phyloP scores from a whole-genome alignment of 1,140 invertebrate genomes.

The Drosophila equinoxialis region DNA sequence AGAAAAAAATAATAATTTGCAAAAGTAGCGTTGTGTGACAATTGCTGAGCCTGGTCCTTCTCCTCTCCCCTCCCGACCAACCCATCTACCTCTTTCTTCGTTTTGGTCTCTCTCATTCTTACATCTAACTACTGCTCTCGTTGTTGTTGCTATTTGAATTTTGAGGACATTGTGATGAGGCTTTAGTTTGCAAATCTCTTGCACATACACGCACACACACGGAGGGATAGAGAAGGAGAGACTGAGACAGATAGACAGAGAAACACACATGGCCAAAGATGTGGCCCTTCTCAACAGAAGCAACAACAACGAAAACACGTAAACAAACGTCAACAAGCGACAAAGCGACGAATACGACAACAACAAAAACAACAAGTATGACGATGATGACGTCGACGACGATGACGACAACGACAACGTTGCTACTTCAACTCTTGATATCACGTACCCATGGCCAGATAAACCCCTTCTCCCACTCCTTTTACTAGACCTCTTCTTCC shows the following conservation, averaged over 20 bases:
- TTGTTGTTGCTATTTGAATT: slow-evolving; percentile 75
- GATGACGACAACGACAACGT: slow-evolving; percentile 9
- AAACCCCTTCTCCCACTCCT: not conserved
- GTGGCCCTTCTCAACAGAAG: slow-evolving; percentile 26
- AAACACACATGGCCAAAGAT: slow-evolving; percentile 36
- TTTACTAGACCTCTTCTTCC: slow-evolving; percentile 21
- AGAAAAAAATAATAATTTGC: slow-evolving; percentile 74
- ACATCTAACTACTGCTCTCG: slow-evolving; percentile 59
- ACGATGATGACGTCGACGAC: slow-evolving; percentile 4
- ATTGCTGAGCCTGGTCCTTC: slow-evolving; percentile 51
- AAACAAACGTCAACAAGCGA: slow-evolving; percentile 59
- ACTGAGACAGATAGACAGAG: slow-evolving; percentile 22
- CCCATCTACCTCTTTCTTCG: not conserved
- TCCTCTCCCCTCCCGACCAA: not conserved
- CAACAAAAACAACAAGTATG: slow-evolving; percentile 20
- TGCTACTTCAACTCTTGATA: slow-evolving; percentile 46
- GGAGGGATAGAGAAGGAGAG: slow-evolving; percentile 16
- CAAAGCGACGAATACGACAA: slow-evolving; percentile 13
- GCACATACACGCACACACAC: slow-evolving; percentile 54
- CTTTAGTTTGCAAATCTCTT: slow-evolving; percentile 81
- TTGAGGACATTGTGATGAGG: slow-evolving; percentile 81
- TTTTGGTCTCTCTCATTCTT: slow-evolving; percentile 43
- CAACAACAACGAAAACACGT: slow-evolving; percentile 34
- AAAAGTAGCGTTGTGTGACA: slow-evolving; percentile 81
- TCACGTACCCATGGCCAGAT: slow-evolving; percentile 47